phyloP scores from a whole-genome alignment of 2,113 vertebrate species.

The Columba livia region DNA sequence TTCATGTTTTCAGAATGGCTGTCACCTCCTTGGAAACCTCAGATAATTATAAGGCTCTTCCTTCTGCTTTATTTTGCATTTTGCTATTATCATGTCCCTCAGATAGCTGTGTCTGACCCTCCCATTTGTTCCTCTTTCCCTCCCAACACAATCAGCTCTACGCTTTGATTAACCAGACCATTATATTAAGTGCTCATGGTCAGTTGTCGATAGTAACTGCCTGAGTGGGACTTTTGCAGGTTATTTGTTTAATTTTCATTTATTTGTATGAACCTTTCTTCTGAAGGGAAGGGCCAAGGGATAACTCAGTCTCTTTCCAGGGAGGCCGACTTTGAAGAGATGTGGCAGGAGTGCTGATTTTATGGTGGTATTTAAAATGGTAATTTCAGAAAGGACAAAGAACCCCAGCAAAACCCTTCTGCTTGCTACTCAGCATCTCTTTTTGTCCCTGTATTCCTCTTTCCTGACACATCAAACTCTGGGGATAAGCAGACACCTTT shows the following conservation, averaged over 20 bases:
- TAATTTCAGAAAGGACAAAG: background rate
- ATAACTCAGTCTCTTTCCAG: background rate
- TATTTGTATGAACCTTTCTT: background rate
- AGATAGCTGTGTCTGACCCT: background rate
- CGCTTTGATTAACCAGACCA: conserved; percentile 17
- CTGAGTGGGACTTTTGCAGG: background rate
- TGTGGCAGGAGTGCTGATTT: background rate
- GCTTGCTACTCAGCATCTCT: background rate
- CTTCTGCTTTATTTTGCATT: conserved; percentile 24
- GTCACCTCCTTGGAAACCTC: conserved; percentile 32
- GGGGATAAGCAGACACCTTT: background rate
- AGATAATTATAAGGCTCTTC: conserved; percentile 11
- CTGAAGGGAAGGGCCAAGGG: background rate
- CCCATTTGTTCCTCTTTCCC: background rate
- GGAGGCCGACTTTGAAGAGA: background rate
- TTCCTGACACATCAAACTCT: background rate
- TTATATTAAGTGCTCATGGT: background rate
- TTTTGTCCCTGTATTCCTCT: background rate
- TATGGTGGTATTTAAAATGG: background rate
- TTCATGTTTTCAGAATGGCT: conserved; percentile 22
- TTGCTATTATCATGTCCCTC: conserved; percentile 15
- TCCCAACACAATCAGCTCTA: conserved; percentile 26
- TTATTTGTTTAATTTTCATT: conserved; percentile 5
- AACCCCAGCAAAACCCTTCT: background rate
- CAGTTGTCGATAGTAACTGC: conserved; percentile 1